A percentile compares a stretch with the other conserved stretches of the same genome.
phyloP scores from a whole-genome alignment of 2,113 vertebrate species.

The Actenoides hombroni region DNA sequence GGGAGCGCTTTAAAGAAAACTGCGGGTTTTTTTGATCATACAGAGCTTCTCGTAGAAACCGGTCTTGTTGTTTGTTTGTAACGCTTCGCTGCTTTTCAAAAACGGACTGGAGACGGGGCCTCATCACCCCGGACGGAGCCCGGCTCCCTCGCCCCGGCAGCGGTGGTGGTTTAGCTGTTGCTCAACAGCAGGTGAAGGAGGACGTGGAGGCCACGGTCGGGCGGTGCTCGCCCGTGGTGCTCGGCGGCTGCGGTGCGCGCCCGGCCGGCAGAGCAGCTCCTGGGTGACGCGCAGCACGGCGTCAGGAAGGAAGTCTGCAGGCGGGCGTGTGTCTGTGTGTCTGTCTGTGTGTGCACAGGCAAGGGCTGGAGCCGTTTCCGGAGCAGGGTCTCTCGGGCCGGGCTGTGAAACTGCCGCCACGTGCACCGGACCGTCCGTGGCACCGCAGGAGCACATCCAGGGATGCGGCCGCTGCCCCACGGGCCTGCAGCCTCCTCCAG shows the following conservation, averaged over 20 bases:
- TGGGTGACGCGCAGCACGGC: neutral
- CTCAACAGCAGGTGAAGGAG: neutral
- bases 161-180: neutral
- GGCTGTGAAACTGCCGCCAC: neutral
- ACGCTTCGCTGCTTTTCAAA: neutral
- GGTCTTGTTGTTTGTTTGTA: neutral
- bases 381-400: accelerated
- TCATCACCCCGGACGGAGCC: neutral
- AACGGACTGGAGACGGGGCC: neutral
- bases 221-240: neutral
- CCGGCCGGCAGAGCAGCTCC: neutral
- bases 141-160: neutral
- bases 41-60: accelerated
- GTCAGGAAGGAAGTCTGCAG: constrained; percentile 31
- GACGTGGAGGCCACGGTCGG: neutral
- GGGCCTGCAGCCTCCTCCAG: neutral
- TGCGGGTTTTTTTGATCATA: neutral
- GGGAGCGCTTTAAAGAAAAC: neutral
- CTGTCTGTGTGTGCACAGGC: neutral
- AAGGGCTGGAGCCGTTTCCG: neutral
- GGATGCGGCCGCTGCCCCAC: accelerated
- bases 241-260: accelerated
- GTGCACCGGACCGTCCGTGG: accelerated
- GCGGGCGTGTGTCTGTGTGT: neutral
- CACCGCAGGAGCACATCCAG: neutral